Conservation (phyloP, 92 coral and sea anemone genomes). For the Zoanthus sansibaricus region DNA sequence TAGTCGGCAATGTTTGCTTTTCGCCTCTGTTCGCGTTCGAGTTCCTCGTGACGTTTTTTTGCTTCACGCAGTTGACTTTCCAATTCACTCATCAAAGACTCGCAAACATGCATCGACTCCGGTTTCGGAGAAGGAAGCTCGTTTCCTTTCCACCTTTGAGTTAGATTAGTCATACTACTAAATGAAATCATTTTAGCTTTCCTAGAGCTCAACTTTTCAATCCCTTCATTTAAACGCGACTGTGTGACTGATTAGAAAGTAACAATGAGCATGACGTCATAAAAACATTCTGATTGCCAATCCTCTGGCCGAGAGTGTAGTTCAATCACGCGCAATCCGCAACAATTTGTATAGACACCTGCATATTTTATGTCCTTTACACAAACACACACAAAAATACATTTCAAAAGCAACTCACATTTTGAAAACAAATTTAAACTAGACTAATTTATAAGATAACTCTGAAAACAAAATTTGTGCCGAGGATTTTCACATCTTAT, state of each 20-base stretch:
- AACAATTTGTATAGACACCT: not conserved
- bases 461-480: too few species aligned
- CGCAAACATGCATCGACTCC: conserved; percentile 72
- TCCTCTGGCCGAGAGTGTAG: not conserved
- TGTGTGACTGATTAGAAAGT: not conserved
- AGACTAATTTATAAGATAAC: too few species aligned
- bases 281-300: conserved; percentile 6
- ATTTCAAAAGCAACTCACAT: too few species aligned
- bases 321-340: not conserved
- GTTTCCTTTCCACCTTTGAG: conserved; percentile 58
- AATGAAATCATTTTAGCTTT: conserved; percentile 20
- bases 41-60: conserved; percentile 60
- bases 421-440: too few species aligned
- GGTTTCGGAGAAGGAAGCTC: conserved; percentile 75
- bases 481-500: too few species aligned
- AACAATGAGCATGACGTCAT: conserved; percentile 6
- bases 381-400: too few species aligned
- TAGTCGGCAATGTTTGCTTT: conserved; percentile 77
- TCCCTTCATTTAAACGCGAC: not conserved
- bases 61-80: conserved; percentile 76
- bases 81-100: conserved; percentile 81
- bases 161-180: conserved; percentile 65
- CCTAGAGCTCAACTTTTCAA: not conserved
- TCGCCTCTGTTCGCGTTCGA: conserved; percentile 74
- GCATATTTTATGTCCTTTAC: not conserved